phyloP scores from a whole-genome alignment of 2,797 vertebrate species.

The Pangasius macronema region DNA sequence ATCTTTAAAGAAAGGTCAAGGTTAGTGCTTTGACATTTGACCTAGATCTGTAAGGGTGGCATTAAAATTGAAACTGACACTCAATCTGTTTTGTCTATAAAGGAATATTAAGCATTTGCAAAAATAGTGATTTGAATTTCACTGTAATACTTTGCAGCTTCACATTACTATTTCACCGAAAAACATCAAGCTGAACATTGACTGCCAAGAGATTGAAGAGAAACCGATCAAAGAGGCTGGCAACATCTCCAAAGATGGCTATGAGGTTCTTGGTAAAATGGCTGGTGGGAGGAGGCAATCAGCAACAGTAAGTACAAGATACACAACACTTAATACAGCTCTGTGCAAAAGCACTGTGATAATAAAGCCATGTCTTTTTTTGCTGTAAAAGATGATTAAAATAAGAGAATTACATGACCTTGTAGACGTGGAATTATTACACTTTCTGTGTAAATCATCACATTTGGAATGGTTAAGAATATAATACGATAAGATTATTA shows the following conservation, averaged over 20 bases:
- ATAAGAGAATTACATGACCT: neutral
- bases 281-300: conserved; percentile 83
- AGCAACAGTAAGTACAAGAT: conserved; percentile 83
- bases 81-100: neutral
- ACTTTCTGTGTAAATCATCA: neutral
- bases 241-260: conserved; percentile 91
- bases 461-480: neutral
- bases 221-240: conserved; percentile 91
- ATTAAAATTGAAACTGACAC: neutral
- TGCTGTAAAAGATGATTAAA: neutral
- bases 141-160: conserved; percentile 76
- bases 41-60: neutral
- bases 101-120: neutral
- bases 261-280: conserved; percentile 95
- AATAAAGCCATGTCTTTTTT: neutral
- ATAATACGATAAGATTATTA: neutral
- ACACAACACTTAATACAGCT: neutral
- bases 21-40: neutral
- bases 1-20: conserved; percentile 39
- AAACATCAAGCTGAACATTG: conserved; percentile 90
- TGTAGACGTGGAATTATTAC: neutral
- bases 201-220: conserved; percentile 93
- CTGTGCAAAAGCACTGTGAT: neutral
- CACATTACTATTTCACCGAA: conserved; percentile 91
- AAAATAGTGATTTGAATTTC: neutral